Evolutionary conservation across 2,113 vertebrate genomes (phyloP).

Genomic region (Psilopogon haemacephalus): DNA sequence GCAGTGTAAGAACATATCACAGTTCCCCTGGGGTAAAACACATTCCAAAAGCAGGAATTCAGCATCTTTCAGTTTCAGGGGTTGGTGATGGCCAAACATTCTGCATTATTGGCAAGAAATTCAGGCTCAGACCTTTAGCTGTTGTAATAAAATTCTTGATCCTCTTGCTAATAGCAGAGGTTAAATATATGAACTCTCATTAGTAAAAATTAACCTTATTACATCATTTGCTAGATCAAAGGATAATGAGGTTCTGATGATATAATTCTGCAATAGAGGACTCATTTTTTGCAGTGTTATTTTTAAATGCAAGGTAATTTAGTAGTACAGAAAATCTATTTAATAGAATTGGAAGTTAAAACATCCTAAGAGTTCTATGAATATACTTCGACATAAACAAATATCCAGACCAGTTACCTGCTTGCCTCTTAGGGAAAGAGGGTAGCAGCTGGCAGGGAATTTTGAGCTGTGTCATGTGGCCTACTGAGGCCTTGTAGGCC

Average conservation of each 20-base stretch:
- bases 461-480: too few species aligned
- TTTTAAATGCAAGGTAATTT: neutral
- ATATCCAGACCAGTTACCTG: neutral
- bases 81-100: neutral
- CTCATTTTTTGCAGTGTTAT: neutral
- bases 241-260: neutral
- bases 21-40: neutral
- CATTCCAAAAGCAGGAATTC: neutral
- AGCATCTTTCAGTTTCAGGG: neutral
- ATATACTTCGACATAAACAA: neutral
- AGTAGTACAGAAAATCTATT: neutral
- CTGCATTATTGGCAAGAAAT: neutral
- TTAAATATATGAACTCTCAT: neutral
- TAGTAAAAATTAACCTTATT: neutral
- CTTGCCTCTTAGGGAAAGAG: neutral
- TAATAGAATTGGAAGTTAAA: neutral
- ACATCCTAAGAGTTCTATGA: neutral
- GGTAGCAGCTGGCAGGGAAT: too few species aligned
- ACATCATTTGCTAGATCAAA: neutral
- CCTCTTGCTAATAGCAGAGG: neutral
- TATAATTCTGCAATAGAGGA: neutral
- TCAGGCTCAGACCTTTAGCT: neutral
- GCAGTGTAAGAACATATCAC: neutral
- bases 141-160: neutral
- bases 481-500: too few species aligned